A percentile compares a stretch with the other conserved stretches of the same genome.
phyloP scores from a whole-genome alignment of 2,888 invertebrate species.

The Allygus modestus region DNA sequence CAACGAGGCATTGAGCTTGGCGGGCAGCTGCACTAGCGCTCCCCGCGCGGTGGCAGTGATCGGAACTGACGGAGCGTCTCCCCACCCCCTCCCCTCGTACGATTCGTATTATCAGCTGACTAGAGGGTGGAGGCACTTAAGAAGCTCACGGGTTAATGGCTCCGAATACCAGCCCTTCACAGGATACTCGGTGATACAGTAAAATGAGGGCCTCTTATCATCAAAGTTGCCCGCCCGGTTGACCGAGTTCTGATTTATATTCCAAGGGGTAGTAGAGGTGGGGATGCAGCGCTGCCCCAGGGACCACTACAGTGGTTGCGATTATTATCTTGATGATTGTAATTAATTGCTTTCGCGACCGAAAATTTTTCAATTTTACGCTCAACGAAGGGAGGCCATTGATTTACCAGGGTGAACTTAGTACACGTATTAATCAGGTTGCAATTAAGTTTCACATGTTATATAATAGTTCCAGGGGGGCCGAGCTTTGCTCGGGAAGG shows the following conservation, averaged over 20 bases:
- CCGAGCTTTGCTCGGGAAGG: too few species aligned
- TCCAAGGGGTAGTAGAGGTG: background rate
- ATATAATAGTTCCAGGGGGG: too few species aligned
- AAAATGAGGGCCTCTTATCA: conserved; percentile 29
- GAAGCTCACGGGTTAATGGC: background rate
- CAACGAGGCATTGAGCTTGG: conserved; percentile 30
- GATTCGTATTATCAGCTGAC: conserved; percentile 39
- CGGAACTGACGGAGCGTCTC: conserved; percentile 36
- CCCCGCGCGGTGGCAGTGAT: conserved; percentile 43
- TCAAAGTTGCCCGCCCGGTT: conserved; percentile 36
- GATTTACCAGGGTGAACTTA: too few species aligned
- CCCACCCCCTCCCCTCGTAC: background rate
- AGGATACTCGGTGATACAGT: conserved; percentile 17
- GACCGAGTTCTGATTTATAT: conserved; percentile 14
- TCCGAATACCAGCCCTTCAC: background rate
- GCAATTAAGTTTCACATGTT: too few species aligned
- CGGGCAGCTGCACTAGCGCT: conserved; percentile 39
- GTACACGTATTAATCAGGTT: too few species aligned
- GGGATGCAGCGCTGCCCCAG: conserved; percentile 5
- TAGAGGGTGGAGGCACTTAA: background rate
- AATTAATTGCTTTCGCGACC: background rate
- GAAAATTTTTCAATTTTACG: background rate
- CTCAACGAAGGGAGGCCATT: background rate
- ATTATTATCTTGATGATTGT: background rate
- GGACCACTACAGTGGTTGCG: background rate